Evolutionary conservation across 2,113 vertebrate genomes (phyloP), one percentile per base, ranked within the genome.

Genomic region (Notarius quadriscutis): DNA sequence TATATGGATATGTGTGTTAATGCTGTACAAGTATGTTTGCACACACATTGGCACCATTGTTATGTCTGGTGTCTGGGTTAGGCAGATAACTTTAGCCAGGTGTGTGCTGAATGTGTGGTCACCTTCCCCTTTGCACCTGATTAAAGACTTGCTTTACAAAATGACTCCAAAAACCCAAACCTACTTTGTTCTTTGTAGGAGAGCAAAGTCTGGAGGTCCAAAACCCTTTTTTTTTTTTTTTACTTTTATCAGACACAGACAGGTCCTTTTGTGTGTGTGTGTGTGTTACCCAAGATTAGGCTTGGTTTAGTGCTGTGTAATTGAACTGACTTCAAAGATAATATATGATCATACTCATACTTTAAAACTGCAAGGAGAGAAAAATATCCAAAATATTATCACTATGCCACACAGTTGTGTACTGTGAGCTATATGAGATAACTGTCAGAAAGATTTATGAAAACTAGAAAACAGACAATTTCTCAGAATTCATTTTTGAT

Each of bases 191-290:
- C 91, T 92, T 91, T 91, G 88, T 91, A 81, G 82, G 71, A 84
- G 50, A 93, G 89, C 88, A 90, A 72, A 88, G 77, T 15, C 58
- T 65, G 74, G 85, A 84, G 48, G 25, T 55, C 18, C 18, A 89
- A 90, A 86, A 48, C 7, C 2, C 67, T 53, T 53, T 27, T 50
- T 67, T 53, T 27, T 50, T 67, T 20, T 34, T 53, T 8, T 41
- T 0, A 12, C 72, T 93, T 79, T 93, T 94, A 94, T 94, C 93
- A 93, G 93, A 86, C 91, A 84, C 71, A 87, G 88, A 90, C 94
- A 94, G 93, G 34, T 41, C 34, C 2, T 41, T 22, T 0, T n/a
- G 11, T 67, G 12, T 27, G 0, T 27, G 27, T n/a, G 12, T 67
- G 12, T 27, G 0, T 27, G 20, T 22, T 6, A 62, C 20, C 18